Evolutionary conservation across 2,888 invertebrate species (phyloP).

Genomic region (Polydrusus tereticollis): DNA sequence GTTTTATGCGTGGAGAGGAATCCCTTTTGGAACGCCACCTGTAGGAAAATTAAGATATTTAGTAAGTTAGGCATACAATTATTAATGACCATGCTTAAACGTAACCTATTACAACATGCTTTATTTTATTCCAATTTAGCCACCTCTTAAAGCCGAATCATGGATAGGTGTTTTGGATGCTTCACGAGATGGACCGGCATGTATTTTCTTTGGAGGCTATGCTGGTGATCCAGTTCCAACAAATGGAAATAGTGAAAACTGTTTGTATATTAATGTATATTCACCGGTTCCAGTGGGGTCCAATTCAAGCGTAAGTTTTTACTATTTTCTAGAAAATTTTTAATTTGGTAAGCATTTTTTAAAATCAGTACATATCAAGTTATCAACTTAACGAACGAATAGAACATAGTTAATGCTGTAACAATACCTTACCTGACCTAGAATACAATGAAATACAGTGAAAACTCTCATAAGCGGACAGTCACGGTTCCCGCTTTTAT

Average conservation of each 20-base stretch:
- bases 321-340: neutral
- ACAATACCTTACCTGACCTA: no score
- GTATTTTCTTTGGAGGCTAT: conserved; percentile 45
- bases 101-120: neutral
- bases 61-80: conserved; percentile 43
- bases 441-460: no score
- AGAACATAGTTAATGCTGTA: no score
- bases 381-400: no score
- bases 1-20: conserved; percentile 52
- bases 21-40: conserved; percentile 52
- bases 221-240: conserved; percentile 34
- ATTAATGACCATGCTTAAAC: no score
- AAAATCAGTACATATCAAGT: no score
- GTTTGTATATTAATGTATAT: conserved; percentile 52
- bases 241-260: conserved; percentile 51
- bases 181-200: conserved; percentile 47
- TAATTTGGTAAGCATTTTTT: no score
- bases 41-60: conserved; percentile 50
- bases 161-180: conserved; percentile 50
- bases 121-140: conserved; percentile 34
- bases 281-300: conserved; percentile 39
- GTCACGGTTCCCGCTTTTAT: no score
- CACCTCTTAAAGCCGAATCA: conserved; percentile 46
- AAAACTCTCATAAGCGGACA: no score
- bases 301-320: conserved; percentile 17